Conservation (phyloP, 2,113 vertebrate genomes). For the Sakesphorus luctuosus region DNA sequence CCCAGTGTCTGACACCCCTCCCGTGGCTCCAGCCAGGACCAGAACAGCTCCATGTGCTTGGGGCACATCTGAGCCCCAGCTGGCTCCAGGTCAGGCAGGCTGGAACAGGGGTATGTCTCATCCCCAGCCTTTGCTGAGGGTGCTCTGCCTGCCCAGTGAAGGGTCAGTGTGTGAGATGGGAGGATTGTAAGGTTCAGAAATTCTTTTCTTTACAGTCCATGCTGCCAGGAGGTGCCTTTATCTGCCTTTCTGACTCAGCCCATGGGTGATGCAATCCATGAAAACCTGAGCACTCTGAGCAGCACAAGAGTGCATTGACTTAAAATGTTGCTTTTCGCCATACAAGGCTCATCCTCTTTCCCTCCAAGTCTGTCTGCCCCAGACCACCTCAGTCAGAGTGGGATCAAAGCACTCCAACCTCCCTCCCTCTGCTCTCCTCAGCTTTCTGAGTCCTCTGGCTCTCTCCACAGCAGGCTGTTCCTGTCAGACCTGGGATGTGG, state of each 20-base stretch:
- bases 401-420: background rate
- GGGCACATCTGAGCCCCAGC: background rate
- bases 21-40: background rate
- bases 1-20: background rate
- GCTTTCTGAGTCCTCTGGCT: constrained; percentile 20
- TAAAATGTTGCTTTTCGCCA: background rate
- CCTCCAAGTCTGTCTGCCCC: background rate
- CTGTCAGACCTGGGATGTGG: constrained; percentile 60
- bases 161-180: background rate
- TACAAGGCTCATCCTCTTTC: background rate
- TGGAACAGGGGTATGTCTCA: background rate
- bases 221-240: constrained; percentile 10
- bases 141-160: background rate
- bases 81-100: background rate
- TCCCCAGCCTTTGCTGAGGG: background rate
- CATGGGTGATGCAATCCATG: background rate
- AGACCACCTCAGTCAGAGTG: background rate
- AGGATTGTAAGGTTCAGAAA: constrained; percentile 29
- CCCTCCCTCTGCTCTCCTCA: background rate
- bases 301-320: background rate
- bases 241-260: constrained; percentile 29
- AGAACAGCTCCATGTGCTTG: background rate
- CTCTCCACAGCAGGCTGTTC: constrained; percentile 67
- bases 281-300: background rate
- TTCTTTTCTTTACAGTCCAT: background rate